Percentiles rank a stretch among this genome's conserved stretches.
phyloP scores from a whole-genome alignment of 2,113 vertebrate genomes.

The Pollachius pollachius region DNA sequence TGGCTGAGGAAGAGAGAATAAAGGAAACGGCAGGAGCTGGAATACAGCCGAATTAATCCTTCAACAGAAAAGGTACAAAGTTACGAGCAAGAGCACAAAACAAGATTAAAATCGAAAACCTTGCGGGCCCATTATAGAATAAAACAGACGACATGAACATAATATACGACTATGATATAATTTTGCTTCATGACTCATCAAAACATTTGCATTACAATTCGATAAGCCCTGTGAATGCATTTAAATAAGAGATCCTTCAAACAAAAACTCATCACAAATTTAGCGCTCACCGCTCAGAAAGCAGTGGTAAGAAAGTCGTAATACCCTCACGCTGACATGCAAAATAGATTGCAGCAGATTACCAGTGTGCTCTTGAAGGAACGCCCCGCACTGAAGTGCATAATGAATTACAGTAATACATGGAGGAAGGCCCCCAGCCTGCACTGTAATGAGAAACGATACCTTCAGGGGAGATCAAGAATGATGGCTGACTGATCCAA shows the following conservation, averaged over 20 bases:
- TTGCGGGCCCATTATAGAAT: not conserved
- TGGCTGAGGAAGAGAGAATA: slow-evolving; percentile 58
- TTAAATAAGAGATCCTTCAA: no score
- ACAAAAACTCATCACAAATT: no score
- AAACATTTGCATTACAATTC: no score
- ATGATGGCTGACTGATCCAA: slow-evolving; percentile 41
- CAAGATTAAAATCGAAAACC: not conserved
- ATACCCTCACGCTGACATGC: slow-evolving; percentile 10
- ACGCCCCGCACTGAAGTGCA: not conserved
- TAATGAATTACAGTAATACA: slow-evolving; percentile 31
- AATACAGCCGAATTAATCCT: slow-evolving; percentile 71
- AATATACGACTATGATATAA: no score
- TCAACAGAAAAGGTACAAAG: slow-evolving; percentile 45
- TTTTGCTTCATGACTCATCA: no score
- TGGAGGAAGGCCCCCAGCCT: not conserved
- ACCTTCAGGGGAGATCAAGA: slow-evolving; percentile 16
- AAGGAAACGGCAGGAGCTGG: slow-evolving; percentile 53
- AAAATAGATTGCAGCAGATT: slow-evolving; percentile 12
- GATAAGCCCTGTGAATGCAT: no score
- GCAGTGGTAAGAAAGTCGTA: no score
- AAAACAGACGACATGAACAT: not conserved
- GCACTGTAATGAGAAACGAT: slow-evolving; percentile 1
- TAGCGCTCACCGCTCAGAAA: no score
- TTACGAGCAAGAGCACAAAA: slow-evolving; percentile 22
- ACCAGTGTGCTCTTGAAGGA: slow-evolving; percentile 4